phyloP scores from a whole-genome alignment of 2,113 vertebrate species.

The Haliaeetus leucogaster region DNA sequence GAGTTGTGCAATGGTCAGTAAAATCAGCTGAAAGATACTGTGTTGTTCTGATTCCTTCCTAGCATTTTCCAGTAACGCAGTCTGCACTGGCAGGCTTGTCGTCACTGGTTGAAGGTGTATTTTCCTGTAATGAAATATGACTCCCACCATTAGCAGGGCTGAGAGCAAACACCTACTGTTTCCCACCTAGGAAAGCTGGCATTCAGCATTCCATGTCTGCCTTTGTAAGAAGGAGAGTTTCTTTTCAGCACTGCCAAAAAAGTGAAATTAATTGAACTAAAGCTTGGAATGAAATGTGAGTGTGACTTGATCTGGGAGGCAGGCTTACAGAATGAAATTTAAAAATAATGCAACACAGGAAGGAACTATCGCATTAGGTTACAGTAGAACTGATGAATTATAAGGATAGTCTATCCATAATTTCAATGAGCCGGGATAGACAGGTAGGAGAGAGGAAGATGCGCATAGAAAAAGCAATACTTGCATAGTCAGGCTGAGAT shows the following conservation, averaged over 20 bases:
- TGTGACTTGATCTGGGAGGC: background rate
- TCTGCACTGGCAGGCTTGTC: background rate
- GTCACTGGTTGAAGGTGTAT: background rate
- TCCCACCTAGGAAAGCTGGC: background rate
- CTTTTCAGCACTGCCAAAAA: background rate
- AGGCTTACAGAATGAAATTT: background rate
- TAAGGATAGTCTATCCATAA: slow-evolving; percentile 14
- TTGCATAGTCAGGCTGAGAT: background rate
- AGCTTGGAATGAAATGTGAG: background rate
- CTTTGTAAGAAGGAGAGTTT: background rate
- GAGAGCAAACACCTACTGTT: background rate
- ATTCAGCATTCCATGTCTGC: background rate
- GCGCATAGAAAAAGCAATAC: background rate
- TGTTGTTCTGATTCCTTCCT: background rate
- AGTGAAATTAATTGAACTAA: slow-evolving; percentile 1
- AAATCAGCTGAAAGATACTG: background rate
- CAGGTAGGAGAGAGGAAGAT: background rate
- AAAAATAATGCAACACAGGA: background rate
- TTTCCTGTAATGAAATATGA: background rate
- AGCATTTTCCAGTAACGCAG: background rate
- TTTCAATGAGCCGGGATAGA: background rate
- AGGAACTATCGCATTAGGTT: background rate
- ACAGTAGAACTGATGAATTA: slow-evolving; percentile 15
- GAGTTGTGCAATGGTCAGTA: background rate
- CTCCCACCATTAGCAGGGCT: background rate